Evolutionary conservation across 2,888 invertebrate species (phyloP).

Genomic region (Adelphocoris suturalis): DNA sequence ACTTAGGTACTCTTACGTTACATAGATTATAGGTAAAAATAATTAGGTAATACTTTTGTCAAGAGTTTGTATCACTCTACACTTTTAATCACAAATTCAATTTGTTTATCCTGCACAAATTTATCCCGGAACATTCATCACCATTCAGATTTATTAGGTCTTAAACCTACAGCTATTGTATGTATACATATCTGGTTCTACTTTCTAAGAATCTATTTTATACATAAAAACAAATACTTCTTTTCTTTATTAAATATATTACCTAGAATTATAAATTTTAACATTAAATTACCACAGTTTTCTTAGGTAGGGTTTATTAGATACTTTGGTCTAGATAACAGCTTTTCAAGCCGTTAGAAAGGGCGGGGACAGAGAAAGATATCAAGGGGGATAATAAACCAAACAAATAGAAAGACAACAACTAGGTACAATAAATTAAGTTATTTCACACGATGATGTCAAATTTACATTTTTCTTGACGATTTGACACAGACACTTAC

Average conservation of each 20-base stretch:
- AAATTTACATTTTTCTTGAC: slow-evolving; percentile 25
- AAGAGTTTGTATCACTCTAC: slow-evolving; percentile 67
- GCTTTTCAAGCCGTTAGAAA: slow-evolving; percentile 40
- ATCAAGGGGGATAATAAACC: neutral
- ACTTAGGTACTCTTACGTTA: slow-evolving; percentile 45
- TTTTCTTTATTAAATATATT: slow-evolving; percentile 19
- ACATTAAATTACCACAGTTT: slow-evolving; percentile 43
- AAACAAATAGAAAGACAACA: slow-evolving; percentile 25
- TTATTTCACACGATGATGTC: neutral
- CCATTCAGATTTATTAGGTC: slow-evolving; percentile 13
- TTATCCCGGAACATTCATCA: neutral
- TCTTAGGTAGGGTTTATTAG: slow-evolving; percentile 5
- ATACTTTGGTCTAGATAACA: slow-evolving; percentile 44
- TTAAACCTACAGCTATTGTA: slow-evolving; percentile 49
- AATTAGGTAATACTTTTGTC: slow-evolving; percentile 49
- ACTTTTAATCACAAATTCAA: slow-evolving; percentile 67
- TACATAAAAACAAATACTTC: slow-evolving; percentile 41
- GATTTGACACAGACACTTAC: slow-evolving; percentile 28
- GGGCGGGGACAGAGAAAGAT: neutral
- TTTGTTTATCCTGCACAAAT: slow-evolving; percentile 63
- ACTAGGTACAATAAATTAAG: slow-evolving; percentile 18
- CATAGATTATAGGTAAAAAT: slow-evolving; percentile 61
- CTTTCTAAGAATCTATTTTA: slow-evolving; percentile 50
- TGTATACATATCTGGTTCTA: slow-evolving; percentile 41
- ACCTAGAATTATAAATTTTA: slow-evolving; percentile 49